Conservation (phyloP, 2,797 vertebrate genomes). For the Rhinophrynus dorsalis region DNA sequence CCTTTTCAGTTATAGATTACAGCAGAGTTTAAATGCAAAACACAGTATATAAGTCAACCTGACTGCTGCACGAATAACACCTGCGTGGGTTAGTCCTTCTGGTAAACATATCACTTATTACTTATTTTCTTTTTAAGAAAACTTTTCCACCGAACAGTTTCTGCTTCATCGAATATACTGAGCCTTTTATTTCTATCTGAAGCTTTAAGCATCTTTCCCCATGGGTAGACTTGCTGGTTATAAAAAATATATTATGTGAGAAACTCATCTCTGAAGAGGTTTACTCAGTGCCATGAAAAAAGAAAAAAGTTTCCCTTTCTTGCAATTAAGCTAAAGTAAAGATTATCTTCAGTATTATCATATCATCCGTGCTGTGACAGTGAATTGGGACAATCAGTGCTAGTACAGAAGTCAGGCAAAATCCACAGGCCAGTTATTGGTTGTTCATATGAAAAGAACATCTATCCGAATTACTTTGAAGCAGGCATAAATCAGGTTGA, state of each 20-base stretch:
- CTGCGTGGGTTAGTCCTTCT: too few species aligned
- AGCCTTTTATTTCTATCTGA: too few species aligned
- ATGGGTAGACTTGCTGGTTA: too few species aligned
- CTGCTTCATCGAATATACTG: too few species aligned
- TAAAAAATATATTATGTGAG: neutral
- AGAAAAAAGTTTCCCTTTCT: neutral
- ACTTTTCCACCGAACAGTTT: too few species aligned
- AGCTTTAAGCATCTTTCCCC: too few species aligned
- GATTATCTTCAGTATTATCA: constrained; percentile 9
- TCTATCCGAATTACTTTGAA: constrained; percentile 41
- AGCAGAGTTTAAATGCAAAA: too few species aligned
- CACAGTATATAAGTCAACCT: too few species aligned
- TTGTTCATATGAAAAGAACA: constrained; percentile 21
- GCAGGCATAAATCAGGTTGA: constrained; percentile 39
- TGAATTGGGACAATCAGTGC: constrained; percentile 16
- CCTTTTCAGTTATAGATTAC: too few species aligned
- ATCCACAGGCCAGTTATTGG: constrained; percentile 35
- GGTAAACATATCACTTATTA: too few species aligned
- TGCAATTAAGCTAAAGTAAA: constrained; percentile 23
- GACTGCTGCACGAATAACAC: too few species aligned
- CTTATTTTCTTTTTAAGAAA: too few species aligned
- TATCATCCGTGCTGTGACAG: constrained; percentile 22
- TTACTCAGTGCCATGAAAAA: neutral
- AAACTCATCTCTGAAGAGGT: neutral
- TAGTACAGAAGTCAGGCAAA: constrained; percentile 10